Evolutionary conservation across 1,140 invertebrate species (phyloP).

Genomic region (Eubasilissa regina): DNA sequence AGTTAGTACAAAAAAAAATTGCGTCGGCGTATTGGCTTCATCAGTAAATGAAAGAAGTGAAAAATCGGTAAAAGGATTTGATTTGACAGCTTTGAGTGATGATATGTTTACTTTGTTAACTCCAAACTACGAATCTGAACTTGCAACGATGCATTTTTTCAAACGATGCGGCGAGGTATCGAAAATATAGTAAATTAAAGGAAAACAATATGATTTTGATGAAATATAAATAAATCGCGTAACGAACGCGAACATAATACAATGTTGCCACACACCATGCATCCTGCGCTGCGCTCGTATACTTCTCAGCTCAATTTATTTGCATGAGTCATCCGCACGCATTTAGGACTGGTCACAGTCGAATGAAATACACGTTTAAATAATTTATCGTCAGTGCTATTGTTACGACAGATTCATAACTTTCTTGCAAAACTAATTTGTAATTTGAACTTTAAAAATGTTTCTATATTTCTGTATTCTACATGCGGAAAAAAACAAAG

Average conservation of each 20-base stretch:
- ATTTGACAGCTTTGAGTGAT: conserved; percentile 1
- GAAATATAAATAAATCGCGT: not conserved
- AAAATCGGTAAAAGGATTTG: too few species aligned
- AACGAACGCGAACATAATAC: conserved; percentile 1
- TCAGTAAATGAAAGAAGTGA: not conserved
- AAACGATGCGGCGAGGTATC: not conserved
- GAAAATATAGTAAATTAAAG: conserved; percentile 18
- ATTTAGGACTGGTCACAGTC: not conserved
- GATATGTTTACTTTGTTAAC: conserved; percentile 3
- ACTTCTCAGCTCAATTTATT: not conserved
- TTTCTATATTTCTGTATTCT: too few species aligned
- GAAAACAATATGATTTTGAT: not conserved
- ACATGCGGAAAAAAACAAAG: too few species aligned
- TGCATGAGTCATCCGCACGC: not conserved
- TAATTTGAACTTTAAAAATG: too few species aligned
- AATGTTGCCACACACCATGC: not conserved
- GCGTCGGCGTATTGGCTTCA: not conserved
- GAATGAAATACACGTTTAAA: too few species aligned
- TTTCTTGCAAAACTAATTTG: too few species aligned
- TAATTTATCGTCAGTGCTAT: too few species aligned
- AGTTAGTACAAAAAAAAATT: too few species aligned
- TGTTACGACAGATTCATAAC: too few species aligned
- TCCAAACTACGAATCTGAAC: not conserved
- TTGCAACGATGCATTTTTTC: not conserved
- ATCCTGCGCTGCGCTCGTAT: not conserved